A percentile compares a stretch with the other conserved stretches of the same genome.
phyloP scores from a whole-genome alignment of 2,113 vertebrate species.

The Ellobius talpinus region DNA sequence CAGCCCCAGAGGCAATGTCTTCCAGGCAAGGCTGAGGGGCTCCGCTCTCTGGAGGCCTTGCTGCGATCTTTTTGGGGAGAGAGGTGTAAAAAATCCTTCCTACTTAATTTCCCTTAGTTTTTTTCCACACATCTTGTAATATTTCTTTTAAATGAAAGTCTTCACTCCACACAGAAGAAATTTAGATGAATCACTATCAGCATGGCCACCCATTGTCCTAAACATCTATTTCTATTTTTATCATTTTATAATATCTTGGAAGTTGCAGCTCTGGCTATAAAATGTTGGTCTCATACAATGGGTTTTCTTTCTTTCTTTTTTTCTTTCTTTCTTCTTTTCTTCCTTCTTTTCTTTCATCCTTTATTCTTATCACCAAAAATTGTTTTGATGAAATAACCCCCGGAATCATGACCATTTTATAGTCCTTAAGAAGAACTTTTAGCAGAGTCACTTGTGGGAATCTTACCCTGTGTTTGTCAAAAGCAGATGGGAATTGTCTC shows the following conservation, averaged over 20 bases:
- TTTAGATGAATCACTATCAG: not conserved
- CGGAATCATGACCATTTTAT: not conserved
- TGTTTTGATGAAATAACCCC: conserved; percentile 52
- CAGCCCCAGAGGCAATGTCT: not conserved
- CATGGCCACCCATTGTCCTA: not conserved
- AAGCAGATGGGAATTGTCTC: conserved; percentile 88
- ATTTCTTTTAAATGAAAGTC: not conserved
- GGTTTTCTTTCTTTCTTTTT: not conserved
- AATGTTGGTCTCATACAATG: not conserved
- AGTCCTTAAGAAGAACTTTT: conserved; percentile 32
- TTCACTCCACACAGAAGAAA: conserved; percentile 23
- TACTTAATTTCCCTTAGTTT: not conserved
- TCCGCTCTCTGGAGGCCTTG: not conserved
- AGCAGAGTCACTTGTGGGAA: conserved; percentile 58
- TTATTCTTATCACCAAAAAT: not conserved
- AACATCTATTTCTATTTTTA: not conserved
- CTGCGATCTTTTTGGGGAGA: rapidly evolving
- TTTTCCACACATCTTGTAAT: not conserved
- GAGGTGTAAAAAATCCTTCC: not conserved
- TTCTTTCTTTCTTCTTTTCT: not conserved
- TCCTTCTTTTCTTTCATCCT: not conserved
- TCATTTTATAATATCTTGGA: not conserved
- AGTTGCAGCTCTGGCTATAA: not conserved
- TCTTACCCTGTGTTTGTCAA: conserved; percentile 83
- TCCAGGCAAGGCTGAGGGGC: not conserved